Conservation (phyloP, 2,797 vertebrate species). For the Buceros bicornis region DNA sequence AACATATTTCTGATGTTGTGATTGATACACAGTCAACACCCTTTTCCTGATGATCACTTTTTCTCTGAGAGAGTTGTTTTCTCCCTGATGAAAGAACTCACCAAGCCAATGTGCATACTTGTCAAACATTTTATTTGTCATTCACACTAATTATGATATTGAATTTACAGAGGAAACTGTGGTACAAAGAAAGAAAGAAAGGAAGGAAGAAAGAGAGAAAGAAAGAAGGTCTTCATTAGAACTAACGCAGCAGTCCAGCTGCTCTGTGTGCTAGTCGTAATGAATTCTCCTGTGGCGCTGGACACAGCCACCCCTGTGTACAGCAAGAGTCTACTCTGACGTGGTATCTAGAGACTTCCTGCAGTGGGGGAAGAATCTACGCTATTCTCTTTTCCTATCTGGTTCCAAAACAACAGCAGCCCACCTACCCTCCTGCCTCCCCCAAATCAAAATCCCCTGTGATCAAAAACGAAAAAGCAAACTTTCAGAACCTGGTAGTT, state of each 20-base stretch:
- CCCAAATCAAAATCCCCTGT: not conserved
- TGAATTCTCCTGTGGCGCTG: constrained; percentile 4
- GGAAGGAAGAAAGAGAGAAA: not conserved
- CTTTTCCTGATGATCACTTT: not conserved
- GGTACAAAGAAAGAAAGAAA: constrained; percentile 69
- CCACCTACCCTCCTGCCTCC: not conserved
- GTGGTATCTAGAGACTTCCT: constrained; percentile 14
- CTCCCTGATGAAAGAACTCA: constrained; percentile 17
- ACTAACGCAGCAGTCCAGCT: constrained; percentile 71
- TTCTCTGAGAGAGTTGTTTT: not conserved
- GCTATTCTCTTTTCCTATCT: not conserved
- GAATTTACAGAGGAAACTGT: constrained; percentile 78
- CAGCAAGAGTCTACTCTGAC: not conserved
- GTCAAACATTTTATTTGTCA: constrained; percentile 80
- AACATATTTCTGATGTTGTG: not conserved
- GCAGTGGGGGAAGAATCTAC: constrained; percentile 4
- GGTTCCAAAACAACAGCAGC: constrained; percentile 20
- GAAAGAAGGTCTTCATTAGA: constrained; percentile 36
- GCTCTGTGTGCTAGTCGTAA: constrained; percentile 56
- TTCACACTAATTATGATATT: constrained; percentile 74
- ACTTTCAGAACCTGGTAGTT: not conserved
- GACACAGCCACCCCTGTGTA: not conserved
- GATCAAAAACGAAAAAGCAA: not conserved
- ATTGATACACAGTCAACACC: fast-evolving
- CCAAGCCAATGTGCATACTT: not conserved